Evolutionary conservation across 2,797 vertebrate genomes (phyloP).

Genomic region (Tympanoctomys barrerae): DNA sequence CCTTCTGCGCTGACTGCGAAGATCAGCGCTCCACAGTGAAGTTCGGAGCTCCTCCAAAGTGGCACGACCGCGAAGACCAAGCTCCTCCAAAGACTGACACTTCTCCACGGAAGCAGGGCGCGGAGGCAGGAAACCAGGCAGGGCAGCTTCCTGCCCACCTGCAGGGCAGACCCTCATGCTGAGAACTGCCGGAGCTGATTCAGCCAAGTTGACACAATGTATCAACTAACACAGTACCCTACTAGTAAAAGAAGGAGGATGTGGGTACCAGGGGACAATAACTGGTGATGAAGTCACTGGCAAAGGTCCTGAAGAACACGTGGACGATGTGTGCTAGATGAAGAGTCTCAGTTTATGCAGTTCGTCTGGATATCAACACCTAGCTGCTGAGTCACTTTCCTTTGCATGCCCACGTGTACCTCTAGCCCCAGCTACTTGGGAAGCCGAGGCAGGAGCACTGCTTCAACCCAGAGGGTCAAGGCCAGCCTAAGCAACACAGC

Average conservation of each 20-base stretch:
- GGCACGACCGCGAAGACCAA: too few relatives aligned
- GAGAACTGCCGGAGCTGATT: too few relatives aligned
- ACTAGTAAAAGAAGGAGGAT: conserved; percentile 38
- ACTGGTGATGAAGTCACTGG: not conserved
- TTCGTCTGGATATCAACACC: not conserved
- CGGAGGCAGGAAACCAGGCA: too few relatives aligned
- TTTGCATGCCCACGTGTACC: too few relatives aligned
- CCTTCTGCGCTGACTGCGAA: too few relatives aligned
- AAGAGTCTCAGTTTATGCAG: conserved; percentile 6
- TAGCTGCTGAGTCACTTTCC: not conserved
- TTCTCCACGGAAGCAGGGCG: too few relatives aligned
- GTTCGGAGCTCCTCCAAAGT: too few relatives aligned
- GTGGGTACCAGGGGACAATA: not conserved
- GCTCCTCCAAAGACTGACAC: too few relatives aligned
- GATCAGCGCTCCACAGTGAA: too few relatives aligned
- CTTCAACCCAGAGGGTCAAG: not conserved
- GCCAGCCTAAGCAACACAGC: not conserved
- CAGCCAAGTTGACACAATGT: too few relatives aligned
- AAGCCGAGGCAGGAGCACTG: not conserved
- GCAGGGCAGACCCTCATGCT: too few relatives aligned
- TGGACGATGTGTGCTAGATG: not conserved
- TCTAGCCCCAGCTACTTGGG: not conserved
- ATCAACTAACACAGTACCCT: not conserved
- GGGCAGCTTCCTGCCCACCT: too few relatives aligned
- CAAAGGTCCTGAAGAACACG: not conserved